Evolutionary conservation across 2,888 invertebrate species (phyloP).

Genomic region (Dicycla oo): DNA sequence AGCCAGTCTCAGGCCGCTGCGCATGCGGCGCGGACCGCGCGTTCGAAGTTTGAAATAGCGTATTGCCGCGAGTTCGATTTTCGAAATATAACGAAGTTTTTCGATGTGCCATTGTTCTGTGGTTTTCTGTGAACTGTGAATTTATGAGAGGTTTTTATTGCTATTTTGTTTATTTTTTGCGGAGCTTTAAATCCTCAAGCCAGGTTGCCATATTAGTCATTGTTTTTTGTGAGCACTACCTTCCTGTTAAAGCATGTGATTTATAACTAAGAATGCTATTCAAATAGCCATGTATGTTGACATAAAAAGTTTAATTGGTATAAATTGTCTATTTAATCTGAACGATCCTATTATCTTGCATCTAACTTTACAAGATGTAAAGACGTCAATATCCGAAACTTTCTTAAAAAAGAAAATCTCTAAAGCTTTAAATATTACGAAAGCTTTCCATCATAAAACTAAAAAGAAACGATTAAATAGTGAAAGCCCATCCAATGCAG

Average conservation of each 20-base stretch:
- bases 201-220: slow-evolving; percentile 68
- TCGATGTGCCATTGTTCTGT: slow-evolving; percentile 78
- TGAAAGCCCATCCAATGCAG: slow-evolving; percentile 14
- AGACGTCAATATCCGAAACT: slow-evolving; percentile 3
- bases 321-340: slow-evolving; percentile 13
- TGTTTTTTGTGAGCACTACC: slow-evolving; percentile 68
- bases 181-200: slow-evolving; percentile 59
- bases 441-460: slow-evolving; percentile 28
- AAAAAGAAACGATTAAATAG: slow-evolving; percentile 12
- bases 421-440: neutral
- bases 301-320: slow-evolving; percentile 23
- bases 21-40: slow-evolving; percentile 83
- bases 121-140: slow-evolving; percentile 73
- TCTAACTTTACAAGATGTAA: slow-evolving; percentile 6
- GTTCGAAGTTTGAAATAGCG: slow-evolving; percentile 77
- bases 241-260: slow-evolving; percentile 67
- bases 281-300: slow-evolving; percentile 36
- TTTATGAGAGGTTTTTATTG: slow-evolving; percentile 63
- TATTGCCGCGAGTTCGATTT: slow-evolving; percentile 76
- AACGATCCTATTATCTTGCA: slow-evolving; percentile 11
- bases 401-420: slow-evolving; percentile 20
- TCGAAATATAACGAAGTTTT: slow-evolving; percentile 81
- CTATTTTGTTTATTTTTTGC: slow-evolving; percentile 42
- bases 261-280: slow-evolving; percentile 30
- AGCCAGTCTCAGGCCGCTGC: slow-evolving; percentile 86